Conservation (phyloP, 2,888 invertebrate genomes). For the Lissocephala sabroskyi region DNA sequence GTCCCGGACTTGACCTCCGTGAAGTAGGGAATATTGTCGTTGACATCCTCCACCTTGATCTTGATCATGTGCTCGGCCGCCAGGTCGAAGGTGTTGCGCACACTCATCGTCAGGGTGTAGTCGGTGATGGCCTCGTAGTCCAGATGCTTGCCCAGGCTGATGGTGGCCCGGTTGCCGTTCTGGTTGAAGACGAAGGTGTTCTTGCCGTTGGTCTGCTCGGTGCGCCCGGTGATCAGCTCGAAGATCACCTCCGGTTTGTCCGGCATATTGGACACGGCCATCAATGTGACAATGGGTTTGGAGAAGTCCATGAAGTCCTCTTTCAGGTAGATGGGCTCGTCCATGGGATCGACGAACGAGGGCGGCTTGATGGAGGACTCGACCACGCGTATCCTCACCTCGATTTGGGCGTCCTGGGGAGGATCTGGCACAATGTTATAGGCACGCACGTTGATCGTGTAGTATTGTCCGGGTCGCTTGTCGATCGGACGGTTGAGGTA, state of each 20-base stretch:
- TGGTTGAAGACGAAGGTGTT: constrained; percentile 82
- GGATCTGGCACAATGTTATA: constrained; percentile 69
- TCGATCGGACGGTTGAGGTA: constrained; percentile 74
- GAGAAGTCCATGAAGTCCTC: constrained; percentile 85
- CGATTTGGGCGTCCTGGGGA: constrained; percentile 79
- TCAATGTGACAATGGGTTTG: constrained; percentile 79
- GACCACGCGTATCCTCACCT: constrained; percentile 87
- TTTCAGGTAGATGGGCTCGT: constrained; percentile 76
- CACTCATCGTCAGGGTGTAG: constrained; percentile 87
- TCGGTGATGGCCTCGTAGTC: constrained; percentile 90
- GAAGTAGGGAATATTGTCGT: constrained; percentile 92
- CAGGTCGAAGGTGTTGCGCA: constrained; percentile 85
- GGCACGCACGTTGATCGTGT: constrained; percentile 70
- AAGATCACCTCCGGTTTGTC: constrained; percentile 84
- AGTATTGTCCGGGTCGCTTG: constrained; percentile 68
- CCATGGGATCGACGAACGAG: constrained; percentile 77
- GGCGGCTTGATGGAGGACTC: constrained; percentile 91
- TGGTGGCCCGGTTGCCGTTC: constrained; percentile 80
- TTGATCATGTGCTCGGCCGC: constrained; percentile 85
- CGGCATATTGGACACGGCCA: constrained; percentile 85
- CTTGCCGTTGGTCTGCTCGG: constrained; percentile 88
- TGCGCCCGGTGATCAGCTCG: constrained; percentile 85
- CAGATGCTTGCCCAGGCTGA: constrained; percentile 83
- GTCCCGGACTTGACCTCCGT: constrained; percentile 86
- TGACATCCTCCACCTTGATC: constrained; percentile 88